Base-by-base conservation (phyloP, 2,888 invertebrate species). In the Dyspetes luteomarginatus region DNA sequence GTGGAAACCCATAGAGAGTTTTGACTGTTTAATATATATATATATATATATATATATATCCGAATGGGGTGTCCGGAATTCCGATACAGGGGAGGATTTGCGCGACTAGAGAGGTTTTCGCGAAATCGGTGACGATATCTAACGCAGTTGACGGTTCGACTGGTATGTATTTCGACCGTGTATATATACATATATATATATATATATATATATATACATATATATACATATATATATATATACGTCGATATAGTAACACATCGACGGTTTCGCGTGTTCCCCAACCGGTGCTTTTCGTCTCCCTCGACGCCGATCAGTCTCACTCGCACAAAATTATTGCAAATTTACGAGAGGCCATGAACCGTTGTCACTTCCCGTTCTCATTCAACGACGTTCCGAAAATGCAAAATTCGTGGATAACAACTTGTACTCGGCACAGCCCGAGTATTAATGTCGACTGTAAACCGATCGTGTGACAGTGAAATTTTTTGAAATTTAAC, bases 291-390 rank as follows among this genome's bases (percentile, higher is more conserved):
- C 4, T 17, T 48, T 19, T n/a, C 17, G 19, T 15, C 3, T 5
- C 45, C 17, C 15, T 48, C 15, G 7, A 15, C 15, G 48, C 48
- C 36, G 36, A 36, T 52, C 26, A 41, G 55, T 68, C 48, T 36
- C 74, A 43, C 68, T 58, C 48, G 41, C 48, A 68, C 79, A 86
- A 85, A 89, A 87, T 89, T 88, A 90, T 89, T 86, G 85, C 81
- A 84, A 89, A 89, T 89, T 90, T 89, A 89, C 86, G 89, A 85
- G 83, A 78, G 67, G 19, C 74, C 17, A 41, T 26, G 60, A 76
- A 83, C n/a, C 85, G 85, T 87, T 87, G 87, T 88, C 88, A 86
- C 85, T 86, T 88, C 84, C 87, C 86, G 85, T 86, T 82, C n/a
- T n/a, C 83, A 85, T 88, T 86, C 87, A 85, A 79, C 77, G 83